Percentiles rank a stretch among this genome's conserved stretches.
Conservation (phyloP, 2,113 vertebrate genomes). For the Pachyramphus minor region DNA sequence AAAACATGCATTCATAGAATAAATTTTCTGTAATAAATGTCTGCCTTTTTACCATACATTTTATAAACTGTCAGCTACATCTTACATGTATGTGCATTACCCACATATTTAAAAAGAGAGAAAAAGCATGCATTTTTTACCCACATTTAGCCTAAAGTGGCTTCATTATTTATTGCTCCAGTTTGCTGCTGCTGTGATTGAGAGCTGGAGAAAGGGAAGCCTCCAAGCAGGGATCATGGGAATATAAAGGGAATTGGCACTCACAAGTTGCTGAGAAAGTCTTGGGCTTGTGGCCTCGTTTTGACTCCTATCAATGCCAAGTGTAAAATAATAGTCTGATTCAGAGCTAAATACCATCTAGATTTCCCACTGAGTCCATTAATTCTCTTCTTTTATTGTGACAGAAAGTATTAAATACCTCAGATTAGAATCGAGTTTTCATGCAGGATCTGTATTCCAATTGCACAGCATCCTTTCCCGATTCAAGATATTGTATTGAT, state of each 20-base stretch:
- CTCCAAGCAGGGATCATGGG: conserved; percentile 5
- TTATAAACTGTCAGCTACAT: neutral
- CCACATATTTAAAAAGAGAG: neutral
- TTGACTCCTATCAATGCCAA: conserved; percentile 59
- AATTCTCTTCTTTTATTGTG: conserved; percentile 30
- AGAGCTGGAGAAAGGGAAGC: neutral
- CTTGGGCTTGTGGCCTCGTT: conserved; percentile 4
- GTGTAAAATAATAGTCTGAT: conserved; percentile 55
- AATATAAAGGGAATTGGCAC: neutral
- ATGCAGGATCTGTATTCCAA: conserved; percentile 2
- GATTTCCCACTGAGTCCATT: conserved; percentile 41
- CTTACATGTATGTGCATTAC: neutral
- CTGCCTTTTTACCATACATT: neutral
- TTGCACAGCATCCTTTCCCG: neutral
- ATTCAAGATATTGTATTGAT: conserved; percentile 9
- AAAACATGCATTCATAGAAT: neutral
- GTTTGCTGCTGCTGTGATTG: conserved; percentile 1
- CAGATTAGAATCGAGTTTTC: neutral
- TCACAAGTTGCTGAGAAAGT: neutral
- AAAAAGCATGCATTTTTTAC: neutral
- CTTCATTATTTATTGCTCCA: neutral
- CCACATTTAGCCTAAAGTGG: neutral
- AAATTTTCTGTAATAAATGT: neutral
- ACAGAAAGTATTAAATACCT: conserved; percentile 36
- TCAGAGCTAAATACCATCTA: conserved; percentile 57